Evolutionary conservation across 1,140 invertebrate genomes (phyloP).

Genomic region (Eurosta solidaginis): DNA sequence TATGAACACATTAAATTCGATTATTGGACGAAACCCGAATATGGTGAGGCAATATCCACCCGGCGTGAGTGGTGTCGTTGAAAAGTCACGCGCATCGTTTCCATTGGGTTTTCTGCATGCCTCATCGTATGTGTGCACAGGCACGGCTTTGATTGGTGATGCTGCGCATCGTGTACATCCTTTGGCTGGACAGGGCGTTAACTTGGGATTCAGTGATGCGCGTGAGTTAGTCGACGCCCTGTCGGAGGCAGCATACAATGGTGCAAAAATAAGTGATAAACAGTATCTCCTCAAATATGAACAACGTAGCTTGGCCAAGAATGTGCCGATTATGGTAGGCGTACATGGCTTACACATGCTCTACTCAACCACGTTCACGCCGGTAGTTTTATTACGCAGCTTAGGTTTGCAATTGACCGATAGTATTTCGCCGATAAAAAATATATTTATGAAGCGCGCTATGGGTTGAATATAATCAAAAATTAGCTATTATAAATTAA

Average conservation of each 20-base stretch:
- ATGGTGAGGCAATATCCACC: slow-evolving; percentile 76
- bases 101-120: slow-evolving; percentile 91
- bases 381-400: slow-evolving; percentile 80
- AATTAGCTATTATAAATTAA: not conserved
- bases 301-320: slow-evolving; percentile 79
- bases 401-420: slow-evolving; percentile 86
- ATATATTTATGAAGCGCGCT: slow-evolving; percentile 56
- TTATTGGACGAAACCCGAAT: slow-evolving; percentile 44
- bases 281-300: slow-evolving; percentile 84
- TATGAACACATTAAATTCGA: slow-evolving; percentile 59
- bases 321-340: slow-evolving; percentile 84
- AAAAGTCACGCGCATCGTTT: slow-evolving; percentile 80
- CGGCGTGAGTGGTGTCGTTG: slow-evolving; percentile 68
- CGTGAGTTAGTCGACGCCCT: slow-evolving; percentile 71
- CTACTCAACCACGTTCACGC: slow-evolving; percentile 77
- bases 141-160: slow-evolving; percentile 87
- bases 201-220: slow-evolving; percentile 95
- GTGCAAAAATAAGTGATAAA: slow-evolving; percentile 71
- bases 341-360: slow-evolving; percentile 87
- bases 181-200: slow-evolving; percentile 95
- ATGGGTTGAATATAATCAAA: slow-evolving; percentile 42
- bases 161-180: slow-evolving; percentile 96
- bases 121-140: slow-evolving; percentile 75
- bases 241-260: slow-evolving; percentile 72
- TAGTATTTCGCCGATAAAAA: slow-evolving; percentile 77